These are phyloP conservation scores for Himalopsyche phryganea DNA, from an alignment of 1,140 invertebrate species.

Conservation along the genomic window DNA sequence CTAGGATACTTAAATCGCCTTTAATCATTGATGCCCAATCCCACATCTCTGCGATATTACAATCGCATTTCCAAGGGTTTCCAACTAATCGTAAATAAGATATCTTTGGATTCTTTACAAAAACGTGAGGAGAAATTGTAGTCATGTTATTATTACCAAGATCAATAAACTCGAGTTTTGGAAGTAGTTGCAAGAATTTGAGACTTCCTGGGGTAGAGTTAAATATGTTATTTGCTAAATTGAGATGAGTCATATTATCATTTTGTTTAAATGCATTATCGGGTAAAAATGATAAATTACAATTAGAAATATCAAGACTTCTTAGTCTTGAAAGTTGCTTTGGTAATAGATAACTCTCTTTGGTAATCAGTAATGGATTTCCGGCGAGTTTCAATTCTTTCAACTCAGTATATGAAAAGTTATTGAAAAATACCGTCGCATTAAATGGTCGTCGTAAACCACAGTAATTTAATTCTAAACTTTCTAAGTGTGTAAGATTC, in stretches of 20 bases:
- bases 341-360: conserved; percentile 57
- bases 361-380: conserved; percentile 62
- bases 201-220: conserved; percentile 50
- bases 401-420: conserved; percentile 60
- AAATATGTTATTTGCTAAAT: conserved; percentile 61
- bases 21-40: conserved; percentile 65
- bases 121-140: conserved; percentile 55
- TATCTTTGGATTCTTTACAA: conserved; percentile 56
- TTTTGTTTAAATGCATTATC: conserved; percentile 59
- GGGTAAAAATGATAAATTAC: conserved; percentile 60
- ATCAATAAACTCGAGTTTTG: conserved; percentile 59
- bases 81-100: conserved; percentile 60
- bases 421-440: conserved; percentile 65
- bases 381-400: conserved; percentile 65
- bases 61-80: conserved; percentile 69
- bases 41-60: conserved; percentile 67
- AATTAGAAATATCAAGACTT: conserved; percentile 64
- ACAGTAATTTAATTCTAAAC: conserved; percentile 66
- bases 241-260: conserved; percentile 61
- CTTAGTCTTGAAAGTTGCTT: conserved; percentile 61
- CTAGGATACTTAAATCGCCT: conserved; percentile 60
- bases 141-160: conserved; percentile 63
- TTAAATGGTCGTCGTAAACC: conserved; percentile 61
- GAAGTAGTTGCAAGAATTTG: conserved; percentile 57
- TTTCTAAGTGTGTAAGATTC: conserved; percentile 63